A percentile compares a stretch with the other conserved stretches of the same genome.
Evolutionary conservation across 2,888 invertebrate species (phyloP).

Genomic region (Disparrhopalites patrizii): DNA sequence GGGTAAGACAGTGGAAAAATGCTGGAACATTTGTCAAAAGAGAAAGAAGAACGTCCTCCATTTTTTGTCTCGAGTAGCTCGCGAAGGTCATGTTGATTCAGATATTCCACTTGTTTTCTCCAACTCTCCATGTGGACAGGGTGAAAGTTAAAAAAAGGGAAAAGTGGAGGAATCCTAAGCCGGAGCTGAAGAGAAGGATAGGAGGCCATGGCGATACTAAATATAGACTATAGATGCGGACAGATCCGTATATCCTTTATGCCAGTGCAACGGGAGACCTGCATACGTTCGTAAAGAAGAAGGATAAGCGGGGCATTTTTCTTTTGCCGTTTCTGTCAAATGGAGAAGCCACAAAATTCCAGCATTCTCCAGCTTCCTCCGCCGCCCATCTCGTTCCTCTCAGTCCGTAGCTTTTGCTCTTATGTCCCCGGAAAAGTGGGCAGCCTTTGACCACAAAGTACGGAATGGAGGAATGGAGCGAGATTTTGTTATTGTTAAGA

Average conservation of each 20-base stretch:
- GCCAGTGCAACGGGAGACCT: too few relatives aligned
- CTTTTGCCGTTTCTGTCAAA: constrained; percentile 8
- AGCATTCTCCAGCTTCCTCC: background rate
- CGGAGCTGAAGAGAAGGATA: constrained; percentile 10
- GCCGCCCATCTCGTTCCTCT: background rate
- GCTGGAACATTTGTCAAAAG: too few relatives aligned
- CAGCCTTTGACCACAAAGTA: too few relatives aligned
- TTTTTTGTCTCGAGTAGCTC: background rate
- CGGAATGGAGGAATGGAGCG: too few relatives aligned
- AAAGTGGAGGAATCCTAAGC: constrained; percentile 7
- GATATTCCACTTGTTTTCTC: background rate
- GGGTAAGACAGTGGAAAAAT: background rate
- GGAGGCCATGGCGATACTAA: constrained; percentile 4
- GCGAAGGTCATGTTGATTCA: constrained; percentile 17
- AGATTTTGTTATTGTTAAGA: too few relatives aligned
- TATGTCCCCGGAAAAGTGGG: too few relatives aligned
- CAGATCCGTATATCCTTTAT: too few relatives aligned
- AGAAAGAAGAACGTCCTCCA: too few relatives aligned
- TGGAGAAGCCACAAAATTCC: constrained; percentile 8
- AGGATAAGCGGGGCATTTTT: constrained; percentile 18
- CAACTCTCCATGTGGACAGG: background rate
- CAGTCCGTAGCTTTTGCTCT: too few relatives aligned
- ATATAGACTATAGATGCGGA: too few relatives aligned
- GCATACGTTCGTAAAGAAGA: constrained; percentile 18
- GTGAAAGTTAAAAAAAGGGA: too few relatives aligned